Evolutionary conservation across 1,140 invertebrate species (phyloP).

Genomic region (Agrypnia vestita): DNA sequence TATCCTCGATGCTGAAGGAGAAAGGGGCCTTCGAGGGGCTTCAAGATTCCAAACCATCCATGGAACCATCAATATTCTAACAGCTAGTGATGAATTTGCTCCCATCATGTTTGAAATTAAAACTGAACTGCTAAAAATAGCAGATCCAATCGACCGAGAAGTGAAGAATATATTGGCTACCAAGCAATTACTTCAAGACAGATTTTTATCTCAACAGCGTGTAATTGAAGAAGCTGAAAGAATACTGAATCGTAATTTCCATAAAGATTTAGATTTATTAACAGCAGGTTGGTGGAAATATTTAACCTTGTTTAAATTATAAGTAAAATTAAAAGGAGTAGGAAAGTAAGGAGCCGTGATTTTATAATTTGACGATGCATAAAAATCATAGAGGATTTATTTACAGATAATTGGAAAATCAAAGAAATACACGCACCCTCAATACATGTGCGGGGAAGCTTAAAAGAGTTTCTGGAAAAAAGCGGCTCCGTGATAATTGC

Average conservation of each 20-base stretch:
- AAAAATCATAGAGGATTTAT: slow-evolving; percentile 29
- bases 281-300: slow-evolving; percentile 53
- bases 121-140: slow-evolving; percentile 48
- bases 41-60: slow-evolving; percentile 20
- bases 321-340: not conserved
- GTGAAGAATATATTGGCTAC: slow-evolving; percentile 42
- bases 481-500: slow-evolving; percentile 43
- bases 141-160: slow-evolving; percentile 48
- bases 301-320: slow-evolving; percentile 12
- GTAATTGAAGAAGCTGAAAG: slow-evolving; percentile 48
- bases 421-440: slow-evolving; percentile 54
- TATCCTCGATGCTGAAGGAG: slow-evolving; percentile 54
- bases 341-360: not conserved
- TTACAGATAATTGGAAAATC: slow-evolving; percentile 60
- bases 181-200: slow-evolving; percentile 44
- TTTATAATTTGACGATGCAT: slow-evolving; percentile 42
- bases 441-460: slow-evolving; percentile 46
- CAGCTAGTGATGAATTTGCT: slow-evolving; percentile 56
- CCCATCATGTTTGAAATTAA: slow-evolving; percentile 56
- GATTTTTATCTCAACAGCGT: slow-evolving; percentile 48
- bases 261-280: slow-evolving; percentile 45
- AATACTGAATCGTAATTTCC: slow-evolving; percentile 16
- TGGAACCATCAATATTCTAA: slow-evolving; percentile 46
- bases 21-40: slow-evolving; percentile 55
- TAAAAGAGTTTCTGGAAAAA: slow-evolving; percentile 47